phyloP scores from a whole-genome alignment of 2,113 vertebrate species.

The Eidolon helvum region DNA sequence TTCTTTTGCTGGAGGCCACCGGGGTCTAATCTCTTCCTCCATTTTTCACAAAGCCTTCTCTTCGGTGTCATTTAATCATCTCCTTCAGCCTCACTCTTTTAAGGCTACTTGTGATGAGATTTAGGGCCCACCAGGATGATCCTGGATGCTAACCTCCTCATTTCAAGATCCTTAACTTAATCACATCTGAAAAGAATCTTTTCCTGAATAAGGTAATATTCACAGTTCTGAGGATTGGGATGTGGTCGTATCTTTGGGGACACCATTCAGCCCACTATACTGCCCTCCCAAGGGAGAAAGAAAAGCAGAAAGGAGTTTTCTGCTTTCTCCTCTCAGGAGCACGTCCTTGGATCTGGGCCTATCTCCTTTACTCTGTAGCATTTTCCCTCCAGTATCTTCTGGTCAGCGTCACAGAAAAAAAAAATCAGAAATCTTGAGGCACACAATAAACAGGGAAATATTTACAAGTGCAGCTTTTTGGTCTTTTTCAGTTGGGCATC shows the following conservation, averaged over 20 bases:
- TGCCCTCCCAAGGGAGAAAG: background rate
- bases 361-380: background rate
- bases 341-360: background rate
- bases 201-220: background rate
- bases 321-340: background rate
- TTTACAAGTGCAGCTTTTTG: background rate
- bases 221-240: background rate
- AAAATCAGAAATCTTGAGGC: background rate
- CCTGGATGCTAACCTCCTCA: background rate
- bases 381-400: background rate
- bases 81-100: background rate
- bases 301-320: background rate
- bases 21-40: background rate
- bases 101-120: background rate
- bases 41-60: background rate
- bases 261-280: background rate
- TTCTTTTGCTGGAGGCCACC: rapidly evolving
- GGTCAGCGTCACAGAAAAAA: background rate
- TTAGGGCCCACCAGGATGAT: background rate
- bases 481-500: background rate
- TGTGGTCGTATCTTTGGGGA: background rate
- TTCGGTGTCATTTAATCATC: background rate
- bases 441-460: background rate
- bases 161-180: background rate
- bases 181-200: background rate